A percentile compares a stretch with the other conserved stretches of the same genome.
phyloP scores from a whole-genome alignment of 2,113 vertebrate genomes.

The Peromyscus polionotus region DNA sequence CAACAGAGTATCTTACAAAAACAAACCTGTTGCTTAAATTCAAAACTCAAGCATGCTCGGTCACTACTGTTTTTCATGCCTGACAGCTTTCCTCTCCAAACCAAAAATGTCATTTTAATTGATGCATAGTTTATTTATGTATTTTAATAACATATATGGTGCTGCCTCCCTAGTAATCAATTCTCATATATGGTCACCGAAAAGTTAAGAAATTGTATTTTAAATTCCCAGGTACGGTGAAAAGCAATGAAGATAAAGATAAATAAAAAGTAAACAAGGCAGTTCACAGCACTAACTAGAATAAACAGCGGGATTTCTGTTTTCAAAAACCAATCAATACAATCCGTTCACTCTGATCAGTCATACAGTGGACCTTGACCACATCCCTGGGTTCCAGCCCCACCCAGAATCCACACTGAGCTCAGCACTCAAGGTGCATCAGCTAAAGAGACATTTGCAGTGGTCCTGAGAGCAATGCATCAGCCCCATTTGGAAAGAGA shows the following conservation, averaged over 20 bases:
- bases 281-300: background rate
- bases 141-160: background rate
- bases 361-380: background rate
- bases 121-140: background rate
- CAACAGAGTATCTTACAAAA: constrained; percentile 9
- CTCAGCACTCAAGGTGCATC: too few species aligned
- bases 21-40: constrained; percentile 35
- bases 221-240: background rate
- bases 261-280: background rate
- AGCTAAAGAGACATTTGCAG: background rate
- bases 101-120: constrained; percentile 16
- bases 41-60: background rate
- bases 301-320: background rate
- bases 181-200: background rate
- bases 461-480: background rate
- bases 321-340: background rate
- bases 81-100: background rate
- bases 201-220: background rate
- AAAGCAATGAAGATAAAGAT: background rate
- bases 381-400: background rate
- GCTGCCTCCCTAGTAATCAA: background rate
- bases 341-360: too few species aligned
- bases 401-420: background rate
- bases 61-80: background rate
- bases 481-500: background rate